A percentile compares a stretch with the other conserved stretches of the same genome.
Conservation (phyloP, 2,113 vertebrate species). For the Corynorhinus townsendii region DNA sequence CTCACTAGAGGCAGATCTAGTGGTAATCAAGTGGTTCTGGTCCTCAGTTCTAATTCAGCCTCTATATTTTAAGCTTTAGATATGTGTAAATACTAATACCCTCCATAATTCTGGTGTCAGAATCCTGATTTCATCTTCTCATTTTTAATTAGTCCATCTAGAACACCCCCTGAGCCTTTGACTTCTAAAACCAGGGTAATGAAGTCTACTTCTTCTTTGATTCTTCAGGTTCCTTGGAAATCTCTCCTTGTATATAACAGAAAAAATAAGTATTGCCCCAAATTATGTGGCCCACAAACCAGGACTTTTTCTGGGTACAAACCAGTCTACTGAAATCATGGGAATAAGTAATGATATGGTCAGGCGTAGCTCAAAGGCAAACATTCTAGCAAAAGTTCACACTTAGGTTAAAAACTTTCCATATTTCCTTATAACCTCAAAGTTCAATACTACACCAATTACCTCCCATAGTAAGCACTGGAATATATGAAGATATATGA, state of each 20-base stretch:
- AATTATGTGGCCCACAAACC: not conserved
- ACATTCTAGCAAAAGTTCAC: not conserved
- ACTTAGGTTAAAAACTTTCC: not conserved
- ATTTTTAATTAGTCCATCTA: not conserved
- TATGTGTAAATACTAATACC: not conserved
- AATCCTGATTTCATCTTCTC: not conserved
- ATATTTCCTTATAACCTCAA: not conserved
- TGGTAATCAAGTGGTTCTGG: not conserved
- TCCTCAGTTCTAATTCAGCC: not conserved
- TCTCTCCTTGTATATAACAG: not conserved
- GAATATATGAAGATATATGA: not conserved
- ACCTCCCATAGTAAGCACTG: not conserved
- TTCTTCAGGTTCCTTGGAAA: not conserved
- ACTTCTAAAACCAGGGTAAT: not conserved
- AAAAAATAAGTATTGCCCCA: not conserved
- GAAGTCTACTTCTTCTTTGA: not conserved
- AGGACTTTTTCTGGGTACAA: not conserved
- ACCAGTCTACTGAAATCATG: not conserved
- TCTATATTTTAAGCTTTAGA: not conserved
- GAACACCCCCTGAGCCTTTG: not conserved
- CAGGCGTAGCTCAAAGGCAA: not conserved
- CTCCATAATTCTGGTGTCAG: not conserved
- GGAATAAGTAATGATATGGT: not conserved
- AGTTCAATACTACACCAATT: not conserved
- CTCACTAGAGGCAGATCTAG: not conserved